Evolutionary conservation across 1,140 invertebrate genomes (phyloP).

Genomic region (Apis cerana): DNA sequence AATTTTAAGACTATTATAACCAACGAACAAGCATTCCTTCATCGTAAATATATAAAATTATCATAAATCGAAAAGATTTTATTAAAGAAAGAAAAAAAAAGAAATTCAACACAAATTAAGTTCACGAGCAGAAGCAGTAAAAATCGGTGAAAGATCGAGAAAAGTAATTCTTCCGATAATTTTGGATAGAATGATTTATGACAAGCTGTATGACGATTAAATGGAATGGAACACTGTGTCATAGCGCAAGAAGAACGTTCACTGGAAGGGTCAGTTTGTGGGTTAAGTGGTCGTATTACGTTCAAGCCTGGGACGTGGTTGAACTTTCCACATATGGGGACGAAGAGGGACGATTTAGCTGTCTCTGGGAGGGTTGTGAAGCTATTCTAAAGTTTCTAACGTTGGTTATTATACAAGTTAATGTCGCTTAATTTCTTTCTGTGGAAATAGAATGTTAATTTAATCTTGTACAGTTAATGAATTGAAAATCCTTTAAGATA

Average conservation of each 20-base stretch:
- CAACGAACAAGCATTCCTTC: no score
- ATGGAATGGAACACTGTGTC: constrained; percentile 6
- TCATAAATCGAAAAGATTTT: no score
- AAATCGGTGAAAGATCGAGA: background rate
- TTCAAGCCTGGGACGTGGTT: constrained; percentile 31
- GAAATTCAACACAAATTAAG: background rate
- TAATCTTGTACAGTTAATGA: background rate
- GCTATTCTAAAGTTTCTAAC: constrained; percentile 6
- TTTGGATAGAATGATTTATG: background rate
- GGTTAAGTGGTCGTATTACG: constrained; percentile 48
- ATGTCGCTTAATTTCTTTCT: constrained; percentile 18
- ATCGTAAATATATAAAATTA: no score
- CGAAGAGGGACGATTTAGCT: constrained; percentile 32
- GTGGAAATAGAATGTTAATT: background rate
- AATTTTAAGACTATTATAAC: no score
- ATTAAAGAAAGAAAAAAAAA: no score
- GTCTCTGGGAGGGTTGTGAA: constrained; percentile 13
- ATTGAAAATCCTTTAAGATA: background rate
- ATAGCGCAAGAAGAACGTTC: background rate
- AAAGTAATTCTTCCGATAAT: background rate
- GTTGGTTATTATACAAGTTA: background rate
- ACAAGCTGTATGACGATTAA: constrained; percentile 16
- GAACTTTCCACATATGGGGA: constrained; percentile 51
- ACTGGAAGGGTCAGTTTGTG: constrained; percentile 10
- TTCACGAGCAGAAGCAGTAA: background rate